phyloP scores from a whole-genome alignment of 2,888 invertebrate species.

The Epiblema foenella region DNA sequence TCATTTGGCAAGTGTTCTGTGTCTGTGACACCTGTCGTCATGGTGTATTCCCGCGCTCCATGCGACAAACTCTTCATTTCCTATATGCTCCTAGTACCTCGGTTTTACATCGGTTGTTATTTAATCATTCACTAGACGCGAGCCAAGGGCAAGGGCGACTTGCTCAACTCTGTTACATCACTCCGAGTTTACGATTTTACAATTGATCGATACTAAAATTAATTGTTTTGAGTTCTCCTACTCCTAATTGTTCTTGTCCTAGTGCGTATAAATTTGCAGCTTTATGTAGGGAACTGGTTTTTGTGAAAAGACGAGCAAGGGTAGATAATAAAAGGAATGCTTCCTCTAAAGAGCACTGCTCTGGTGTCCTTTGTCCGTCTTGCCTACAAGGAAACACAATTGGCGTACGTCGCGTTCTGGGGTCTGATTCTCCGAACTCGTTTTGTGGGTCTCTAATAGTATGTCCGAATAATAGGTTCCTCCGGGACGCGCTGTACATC shows the following conservation, averaged over 20 bases:
- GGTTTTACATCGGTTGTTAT: constrained; percentile 30
- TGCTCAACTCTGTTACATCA: constrained; percentile 47
- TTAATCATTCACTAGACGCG: constrained; percentile 46
- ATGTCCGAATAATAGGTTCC: constrained; percentile 31
- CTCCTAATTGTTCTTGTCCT: constrained; percentile 4
- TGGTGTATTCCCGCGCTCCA: constrained; percentile 55
- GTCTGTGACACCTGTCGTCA: constrained; percentile 72
- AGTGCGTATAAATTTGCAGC: constrained; percentile 5
- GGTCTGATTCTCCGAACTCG: constrained; percentile 34
- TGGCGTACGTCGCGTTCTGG: constrained; percentile 46
- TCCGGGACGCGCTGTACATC: constrained; percentile 15
- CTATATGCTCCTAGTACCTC: constrained; percentile 36
- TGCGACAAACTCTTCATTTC: constrained; percentile 41
- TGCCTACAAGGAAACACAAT: constrained; percentile 46
- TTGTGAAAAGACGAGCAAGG: constrained; percentile 54
- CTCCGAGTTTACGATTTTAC: constrained; percentile 47
- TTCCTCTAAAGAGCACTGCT: constrained; percentile 50
- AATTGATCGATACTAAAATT: constrained; percentile 46
- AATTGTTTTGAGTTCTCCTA: constrained; percentile 33
- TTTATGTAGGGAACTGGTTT: constrained; percentile 37
- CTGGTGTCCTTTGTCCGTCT: constrained; percentile 49
- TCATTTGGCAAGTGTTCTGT: constrained; percentile 74
- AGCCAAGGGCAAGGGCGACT: constrained; percentile 63
- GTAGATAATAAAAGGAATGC: constrained; percentile 56
- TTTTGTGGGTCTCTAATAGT: constrained; percentile 35